Evolutionary conservation across 2,113 vertebrate species (phyloP).

Genomic region (Hirundichthys speculiger): DNA sequence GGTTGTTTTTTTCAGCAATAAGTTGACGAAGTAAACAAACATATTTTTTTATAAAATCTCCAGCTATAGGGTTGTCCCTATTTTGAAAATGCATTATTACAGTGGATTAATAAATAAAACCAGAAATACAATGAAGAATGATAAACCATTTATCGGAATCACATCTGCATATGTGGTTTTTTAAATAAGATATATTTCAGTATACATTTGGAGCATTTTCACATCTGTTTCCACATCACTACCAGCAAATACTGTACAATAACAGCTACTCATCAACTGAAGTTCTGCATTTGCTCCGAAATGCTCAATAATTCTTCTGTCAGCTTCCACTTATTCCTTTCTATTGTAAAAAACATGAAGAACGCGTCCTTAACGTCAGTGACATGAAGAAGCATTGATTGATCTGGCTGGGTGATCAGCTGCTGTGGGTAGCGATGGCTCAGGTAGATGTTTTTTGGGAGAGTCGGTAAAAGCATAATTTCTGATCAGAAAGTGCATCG

Average conservation of each 20-base stretch:
- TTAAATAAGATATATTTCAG: background rate
- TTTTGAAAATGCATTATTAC: background rate
- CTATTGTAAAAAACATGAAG: background rate
- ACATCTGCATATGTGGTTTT: conserved; percentile 4
- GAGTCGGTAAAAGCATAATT: too few relatives aligned
- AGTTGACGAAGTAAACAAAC: too few relatives aligned
- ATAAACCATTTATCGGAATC: background rate
- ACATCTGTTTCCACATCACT: background rate
- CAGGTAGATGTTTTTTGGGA: too few relatives aligned
- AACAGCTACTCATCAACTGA: background rate
- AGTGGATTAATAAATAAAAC: conserved; percentile 31
- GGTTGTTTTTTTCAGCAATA: too few relatives aligned
- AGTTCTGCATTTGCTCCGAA: background rate
- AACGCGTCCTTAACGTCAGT: too few relatives aligned
- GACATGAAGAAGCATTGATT: background rate
- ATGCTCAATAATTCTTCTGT: background rate
- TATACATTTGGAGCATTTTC: background rate
- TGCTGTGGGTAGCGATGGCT: too few relatives aligned
- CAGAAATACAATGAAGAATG: background rate
- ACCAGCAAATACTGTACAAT: background rate
- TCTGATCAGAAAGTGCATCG: too few relatives aligned
- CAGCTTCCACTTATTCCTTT: too few relatives aligned
- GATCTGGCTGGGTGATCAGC: background rate
- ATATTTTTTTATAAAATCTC: background rate
- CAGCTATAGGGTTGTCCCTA: background rate